Base-by-base conservation (phyloP, 2,888 invertebrate species). In the Chaitophorus viminalis region DNA sequence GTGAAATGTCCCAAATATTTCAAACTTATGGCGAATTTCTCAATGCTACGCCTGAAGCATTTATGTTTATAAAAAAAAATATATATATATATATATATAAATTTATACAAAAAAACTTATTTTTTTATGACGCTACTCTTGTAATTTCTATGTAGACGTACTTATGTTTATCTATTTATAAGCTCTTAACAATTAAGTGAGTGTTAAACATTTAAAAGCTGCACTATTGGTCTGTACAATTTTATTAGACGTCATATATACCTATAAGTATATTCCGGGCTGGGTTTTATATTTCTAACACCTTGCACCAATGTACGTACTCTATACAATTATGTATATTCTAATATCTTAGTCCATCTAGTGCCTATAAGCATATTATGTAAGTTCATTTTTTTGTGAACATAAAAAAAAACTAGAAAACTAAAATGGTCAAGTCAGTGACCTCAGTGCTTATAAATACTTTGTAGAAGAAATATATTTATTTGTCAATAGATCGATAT, bases 111-210 rank as follows among this genome's bases (percentile, higher is more conserved):
- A 60, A 25, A 60, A 77, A 33, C 76, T 68, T 77, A 77, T 85
- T 85, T n/a, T 84, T 85, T 85, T 85, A 85, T 85, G 77, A 85
- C 33, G 76, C 76, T 85, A 84, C 46, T 68, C 84, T 84, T 76
- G 65, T 85, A 85, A 65, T 77, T 77, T 85, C 60, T 85, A 85
- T 68, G 39, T 85, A 85, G 68, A 77, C n/a, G 31, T 84, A 84
- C n/a, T n/a, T 75, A 77, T 82, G 18, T 74, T 8, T 70, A 29
- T 68, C 14, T 65, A 79, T 79, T 11, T 60, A 36, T 83, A 83
- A 29, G 36, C 29, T 60, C 79, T 83, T 75, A 39, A 75, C 36
- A 17, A n/a, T 83, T 75, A 75, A 83, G 75, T 39, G 39, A 65
- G 36, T 39, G 60, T 75, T 54, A 68, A 81, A 79, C n/a, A 18